These are phyloP conservation scores for Erythrocercus mccallii DNA, from an alignment of 2,113 vertebrate genomes.

Conservation along the genomic window DNA sequence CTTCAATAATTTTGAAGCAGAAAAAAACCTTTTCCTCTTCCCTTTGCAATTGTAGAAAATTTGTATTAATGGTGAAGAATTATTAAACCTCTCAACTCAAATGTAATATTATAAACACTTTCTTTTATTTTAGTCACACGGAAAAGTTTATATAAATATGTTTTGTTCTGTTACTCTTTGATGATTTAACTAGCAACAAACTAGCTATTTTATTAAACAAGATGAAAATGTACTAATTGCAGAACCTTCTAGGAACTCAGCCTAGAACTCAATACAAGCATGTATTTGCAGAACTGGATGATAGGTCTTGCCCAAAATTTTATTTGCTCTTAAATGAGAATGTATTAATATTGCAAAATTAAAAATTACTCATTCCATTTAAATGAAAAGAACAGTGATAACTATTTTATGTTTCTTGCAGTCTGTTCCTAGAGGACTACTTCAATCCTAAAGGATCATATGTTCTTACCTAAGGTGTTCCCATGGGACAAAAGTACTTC, in stretches of 20 bases:
- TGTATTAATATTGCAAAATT: not conserved
- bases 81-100: not conserved
- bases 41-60: not conserved
- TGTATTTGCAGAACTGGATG: not conserved
- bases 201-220: not conserved
- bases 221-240: not conserved
- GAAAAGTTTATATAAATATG: not conserved
- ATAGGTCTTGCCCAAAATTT: not conserved
- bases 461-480: not conserved
- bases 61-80: not conserved
- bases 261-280: not conserved
- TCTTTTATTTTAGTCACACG: not conserved
- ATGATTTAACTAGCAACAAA: not conserved
- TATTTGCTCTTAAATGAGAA: not conserved
- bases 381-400: not conserved
- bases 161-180: not conserved
- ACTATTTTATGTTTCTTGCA: not conserved
- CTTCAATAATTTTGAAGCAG: not conserved
- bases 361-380: not conserved
- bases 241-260: not conserved
- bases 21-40: not conserved
- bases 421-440: not conserved
- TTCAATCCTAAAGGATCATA: not conserved
- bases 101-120: not conserved
- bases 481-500: not conserved